Evolutionary conservation across 2,888 invertebrate species (phyloP).

Genomic region (Matsumyia berberina): DNA sequence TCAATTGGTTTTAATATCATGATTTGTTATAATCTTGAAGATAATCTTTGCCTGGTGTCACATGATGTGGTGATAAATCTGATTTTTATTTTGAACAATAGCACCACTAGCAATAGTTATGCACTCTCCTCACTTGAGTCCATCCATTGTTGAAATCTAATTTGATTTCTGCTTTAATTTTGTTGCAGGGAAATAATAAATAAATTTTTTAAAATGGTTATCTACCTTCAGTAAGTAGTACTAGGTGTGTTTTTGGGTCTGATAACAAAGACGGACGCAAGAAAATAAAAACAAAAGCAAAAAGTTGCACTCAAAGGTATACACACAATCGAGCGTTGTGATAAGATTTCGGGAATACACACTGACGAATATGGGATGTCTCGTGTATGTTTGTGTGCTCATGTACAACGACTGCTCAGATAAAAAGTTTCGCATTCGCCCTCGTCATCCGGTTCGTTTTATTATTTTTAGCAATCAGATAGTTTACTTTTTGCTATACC

Average conservation of each 20-base stretch:
- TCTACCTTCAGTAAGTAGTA: constrained; percentile 41
- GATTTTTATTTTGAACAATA: neutral
- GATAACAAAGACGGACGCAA: constrained; percentile 23
- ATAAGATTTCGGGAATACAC: constrained; percentile 11
- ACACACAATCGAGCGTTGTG: neutral
- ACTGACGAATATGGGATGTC: constrained; percentile 10
- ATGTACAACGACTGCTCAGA: neutral
- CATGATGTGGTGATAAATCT: constrained; percentile 22
- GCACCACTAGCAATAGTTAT: neutral
- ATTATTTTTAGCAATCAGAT: constrained; percentile 9
- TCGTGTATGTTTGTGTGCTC: neutral
- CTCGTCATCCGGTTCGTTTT: neutral
- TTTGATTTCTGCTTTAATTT: constrained; percentile 18
- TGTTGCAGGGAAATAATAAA: constrained; percentile 21
- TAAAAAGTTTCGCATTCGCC: constrained; percentile 7
- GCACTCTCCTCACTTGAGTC: constrained; percentile 20
- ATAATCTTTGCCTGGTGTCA: constrained; percentile 15
- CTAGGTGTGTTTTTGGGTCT: constrained; percentile 33
- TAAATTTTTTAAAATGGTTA: constrained; percentile 52
- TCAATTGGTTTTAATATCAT: constrained; percentile 22
- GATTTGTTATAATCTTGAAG: constrained; percentile 7
- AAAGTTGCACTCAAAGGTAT: constrained; percentile 30
- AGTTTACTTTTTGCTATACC: constrained; percentile 3
- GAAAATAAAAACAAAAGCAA: constrained; percentile 23
- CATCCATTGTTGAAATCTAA: neutral